Evolutionary conservation across 2,113 vertebrate genomes (phyloP), one percentile per base, ranked within the genome.

Genomic region (Marmota monax): DNA sequence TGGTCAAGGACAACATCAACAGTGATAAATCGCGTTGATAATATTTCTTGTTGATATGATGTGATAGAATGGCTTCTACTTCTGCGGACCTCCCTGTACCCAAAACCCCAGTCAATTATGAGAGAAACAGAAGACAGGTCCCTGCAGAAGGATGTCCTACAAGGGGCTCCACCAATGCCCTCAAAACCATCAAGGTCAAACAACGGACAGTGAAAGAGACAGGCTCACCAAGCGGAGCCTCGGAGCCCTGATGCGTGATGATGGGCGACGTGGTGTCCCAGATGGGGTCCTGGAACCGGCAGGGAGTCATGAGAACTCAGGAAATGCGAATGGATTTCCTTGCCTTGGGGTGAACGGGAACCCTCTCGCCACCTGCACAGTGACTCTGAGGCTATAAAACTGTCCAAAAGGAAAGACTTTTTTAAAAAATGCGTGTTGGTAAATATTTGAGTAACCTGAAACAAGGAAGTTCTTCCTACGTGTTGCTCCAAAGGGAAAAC

Each of bases 131-230:
- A 79, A 39, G 37, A 32, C 42, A 53, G 20, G 13, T 27, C n/a
- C 79, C 42, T 0, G 2, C 0, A 6, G 72, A 9, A 9, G 7
- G 3, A 4, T 7, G 9, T 5, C 65, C 25, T 48, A 17, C 23
- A 27, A 53, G 2, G 16, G 14, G n/a, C 18, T 4, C 2, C 27
- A 12, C 27, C 2, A 1, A n/a, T 4, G 8, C 2, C 27, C 87
- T 85, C 17, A 78, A 67, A 56, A 53, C 11, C 14, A 7, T 16
- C 92, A 61, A 53, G 51, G 69, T 86, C 69, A 63, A 13, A 61
- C 37, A 14, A 58, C 67, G 29, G 73, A 32, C 4, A 18, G 48
- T 4, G 48, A 25, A 32, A 77, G 37, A 42, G 20, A 32, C 53
- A 18, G 61, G 65, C 56, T 37, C n/a, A 6, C n/a, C n/a, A 14